These are phyloP conservation scores for Agapostemon virescens DNA, from an alignment of 2,888 invertebrate species.

Conservation along the genomic window DNA sequence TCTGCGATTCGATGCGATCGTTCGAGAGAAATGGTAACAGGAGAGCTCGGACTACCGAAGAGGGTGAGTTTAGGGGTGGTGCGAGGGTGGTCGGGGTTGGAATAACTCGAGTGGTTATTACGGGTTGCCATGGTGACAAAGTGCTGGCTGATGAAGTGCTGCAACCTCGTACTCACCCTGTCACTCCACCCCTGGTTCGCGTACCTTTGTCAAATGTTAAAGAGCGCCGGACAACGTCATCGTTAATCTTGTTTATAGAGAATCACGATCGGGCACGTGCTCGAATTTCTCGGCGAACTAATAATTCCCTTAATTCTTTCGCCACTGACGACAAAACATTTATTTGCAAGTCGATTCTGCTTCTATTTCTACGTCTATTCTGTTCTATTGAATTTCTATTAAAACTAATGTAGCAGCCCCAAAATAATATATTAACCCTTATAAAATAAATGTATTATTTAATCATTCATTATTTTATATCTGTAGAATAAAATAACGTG, in stretches of 20 bases:
- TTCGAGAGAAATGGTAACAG: slow-evolving; percentile 32
- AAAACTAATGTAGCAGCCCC: no score
- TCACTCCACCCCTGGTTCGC: slow-evolving; percentile 54
- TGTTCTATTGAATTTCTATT: no score
- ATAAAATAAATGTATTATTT: no score
- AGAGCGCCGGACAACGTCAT: slow-evolving; percentile 47
- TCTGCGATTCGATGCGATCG: slow-evolving; percentile 38
- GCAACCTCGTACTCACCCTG: slow-evolving; percentile 66
- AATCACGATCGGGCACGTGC: slow-evolving; percentile 23
- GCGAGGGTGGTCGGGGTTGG: slow-evolving; percentile 56
- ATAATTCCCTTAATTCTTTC: background rate
- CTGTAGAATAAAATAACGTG: background rate
- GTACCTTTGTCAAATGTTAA: slow-evolving; percentile 56
- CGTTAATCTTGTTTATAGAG: slow-evolving; percentile 47
- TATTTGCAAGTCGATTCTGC: background rate
- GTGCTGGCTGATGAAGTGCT: slow-evolving; percentile 79
- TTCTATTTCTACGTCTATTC: no score
- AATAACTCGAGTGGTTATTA: slow-evolving; percentile 78
- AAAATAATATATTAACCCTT: no score
- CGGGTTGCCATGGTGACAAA: slow-evolving; percentile 79
- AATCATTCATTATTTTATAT: no score
- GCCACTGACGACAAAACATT: background rate
- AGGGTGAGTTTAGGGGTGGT: slow-evolving; percentile 30
- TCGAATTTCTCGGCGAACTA: slow-evolving; percentile 10
- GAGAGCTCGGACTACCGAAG: slow-evolving; percentile 28